These are phyloP conservation scores for Glyphotaelius pellucidus DNA, from an alignment of 2,888 invertebrate genomes.

Conservation along the genomic window DNA sequence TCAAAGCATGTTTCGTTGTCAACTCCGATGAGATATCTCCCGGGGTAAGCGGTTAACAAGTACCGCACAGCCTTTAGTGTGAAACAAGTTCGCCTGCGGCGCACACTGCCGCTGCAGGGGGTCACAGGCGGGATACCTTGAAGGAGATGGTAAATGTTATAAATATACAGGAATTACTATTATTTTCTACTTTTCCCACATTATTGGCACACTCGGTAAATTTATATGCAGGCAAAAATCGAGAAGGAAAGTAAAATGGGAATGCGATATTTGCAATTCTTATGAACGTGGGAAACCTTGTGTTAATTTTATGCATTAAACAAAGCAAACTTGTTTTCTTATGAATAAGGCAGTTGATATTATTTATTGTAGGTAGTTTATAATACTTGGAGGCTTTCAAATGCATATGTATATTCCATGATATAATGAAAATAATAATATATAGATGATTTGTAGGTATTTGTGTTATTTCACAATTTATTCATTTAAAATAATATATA, in stretches of 20 bases:
- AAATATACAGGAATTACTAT: neutral
- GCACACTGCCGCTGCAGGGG: neutral
- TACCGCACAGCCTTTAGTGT: neutral
- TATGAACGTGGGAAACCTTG: neutral
- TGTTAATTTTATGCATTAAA: neutral
- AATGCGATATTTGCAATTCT: neutral
- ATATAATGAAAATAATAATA: neutral
- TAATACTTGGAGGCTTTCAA: neutral
- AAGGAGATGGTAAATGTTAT: neutral
- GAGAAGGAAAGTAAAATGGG: neutral
- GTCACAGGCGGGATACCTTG: neutral
- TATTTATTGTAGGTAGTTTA: neutral
- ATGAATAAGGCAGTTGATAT: neutral
- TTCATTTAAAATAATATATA: no score
- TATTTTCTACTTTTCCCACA: neutral
- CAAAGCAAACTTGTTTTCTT: neutral
- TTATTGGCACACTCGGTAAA: neutral
- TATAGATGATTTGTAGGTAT: no score
- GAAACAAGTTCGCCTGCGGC: neutral
- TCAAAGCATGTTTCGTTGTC: neutral
- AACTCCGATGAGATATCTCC: neutral
- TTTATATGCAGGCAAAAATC: neutral
- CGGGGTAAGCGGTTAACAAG: neutral
- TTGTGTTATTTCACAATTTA: no score
- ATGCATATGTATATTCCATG: neutral